Evolutionary conservation across 2,888 invertebrate species (phyloP).

Genomic region (Strigamia crassipes): DNA sequence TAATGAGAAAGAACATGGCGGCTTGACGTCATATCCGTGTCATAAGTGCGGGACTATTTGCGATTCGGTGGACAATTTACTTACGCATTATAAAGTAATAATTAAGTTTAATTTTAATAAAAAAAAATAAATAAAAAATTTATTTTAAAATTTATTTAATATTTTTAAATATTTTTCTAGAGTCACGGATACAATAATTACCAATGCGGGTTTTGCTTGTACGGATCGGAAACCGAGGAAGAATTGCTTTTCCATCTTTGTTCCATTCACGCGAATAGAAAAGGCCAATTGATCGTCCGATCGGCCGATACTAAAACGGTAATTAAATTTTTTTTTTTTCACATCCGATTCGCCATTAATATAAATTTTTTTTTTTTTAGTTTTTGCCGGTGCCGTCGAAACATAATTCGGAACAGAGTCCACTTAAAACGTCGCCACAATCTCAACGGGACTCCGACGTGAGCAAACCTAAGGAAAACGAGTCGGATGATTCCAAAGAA

Average conservation of each 20-base stretch:
- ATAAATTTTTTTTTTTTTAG: too few species aligned
- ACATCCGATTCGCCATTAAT: too few species aligned
- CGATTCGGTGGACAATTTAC: not conserved
- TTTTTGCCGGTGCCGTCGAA: too few species aligned
- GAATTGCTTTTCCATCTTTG: constrained; percentile 63
- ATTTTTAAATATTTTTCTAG: too few species aligned
- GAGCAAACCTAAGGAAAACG: not conserved
- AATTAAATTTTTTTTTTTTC: not conserved
- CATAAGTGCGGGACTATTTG: constrained; percentile 20
- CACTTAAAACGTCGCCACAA: not conserved
- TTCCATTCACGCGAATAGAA: constrained; percentile 53
- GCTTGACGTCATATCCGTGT: constrained; percentile 43
- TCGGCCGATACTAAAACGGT: constrained; percentile 6
- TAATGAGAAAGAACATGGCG: not conserved
- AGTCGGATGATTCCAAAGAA: not conserved
- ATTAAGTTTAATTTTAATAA: too few species aligned
- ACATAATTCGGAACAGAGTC: too few species aligned
- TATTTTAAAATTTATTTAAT: too few species aligned
- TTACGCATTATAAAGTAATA: constrained; percentile 45
- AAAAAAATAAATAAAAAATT: too few species aligned
- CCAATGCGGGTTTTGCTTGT: constrained; percentile 64
- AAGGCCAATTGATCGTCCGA: constrained; percentile 50
- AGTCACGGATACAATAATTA: constrained; percentile 56
- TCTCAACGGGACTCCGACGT: not conserved
- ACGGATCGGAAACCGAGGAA: constrained; percentile 57